Evolutionary conservation across 2,113 vertebrate species (phyloP).

Genomic region (Saiga tatarica): DNA sequence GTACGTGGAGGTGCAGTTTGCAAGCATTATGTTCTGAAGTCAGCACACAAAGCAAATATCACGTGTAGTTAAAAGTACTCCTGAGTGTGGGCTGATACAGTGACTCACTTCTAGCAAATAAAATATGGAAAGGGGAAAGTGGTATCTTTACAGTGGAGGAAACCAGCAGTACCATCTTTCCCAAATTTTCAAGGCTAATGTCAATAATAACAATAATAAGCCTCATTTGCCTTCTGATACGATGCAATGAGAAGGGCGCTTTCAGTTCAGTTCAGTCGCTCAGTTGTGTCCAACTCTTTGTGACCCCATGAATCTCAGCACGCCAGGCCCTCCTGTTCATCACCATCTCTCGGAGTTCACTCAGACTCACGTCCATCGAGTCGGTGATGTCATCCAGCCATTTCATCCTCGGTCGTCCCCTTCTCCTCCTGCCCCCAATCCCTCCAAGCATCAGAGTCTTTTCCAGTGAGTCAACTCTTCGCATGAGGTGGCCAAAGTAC

Average conservation of each 20-base stretch:
- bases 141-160: background rate
- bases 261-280: no score
- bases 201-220: background rate
- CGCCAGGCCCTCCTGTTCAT: no score
- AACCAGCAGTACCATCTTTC: background rate
- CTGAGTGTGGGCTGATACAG: background rate
- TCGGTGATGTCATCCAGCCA: no score
- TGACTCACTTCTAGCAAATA: background rate
- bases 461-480: no score
- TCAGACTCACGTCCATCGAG: no score
- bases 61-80: background rate
- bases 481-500: no score
- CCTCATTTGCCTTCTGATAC: fast-evolving
- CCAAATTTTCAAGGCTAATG: background rate
- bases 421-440: no score
- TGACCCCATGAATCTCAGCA: no score
- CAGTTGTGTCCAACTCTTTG: no score
- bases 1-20: background rate
- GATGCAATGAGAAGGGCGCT: fast-evolving
- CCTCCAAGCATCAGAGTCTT: no score
- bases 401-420: no score
- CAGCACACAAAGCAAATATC: background rate
- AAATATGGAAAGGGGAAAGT: background rate
- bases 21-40: background rate
- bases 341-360: no score